These are phyloP conservation scores for Tetranychus urticae DNA, from an alignment of 1,140 invertebrate genomes.

Conservation along the genomic window DNA sequence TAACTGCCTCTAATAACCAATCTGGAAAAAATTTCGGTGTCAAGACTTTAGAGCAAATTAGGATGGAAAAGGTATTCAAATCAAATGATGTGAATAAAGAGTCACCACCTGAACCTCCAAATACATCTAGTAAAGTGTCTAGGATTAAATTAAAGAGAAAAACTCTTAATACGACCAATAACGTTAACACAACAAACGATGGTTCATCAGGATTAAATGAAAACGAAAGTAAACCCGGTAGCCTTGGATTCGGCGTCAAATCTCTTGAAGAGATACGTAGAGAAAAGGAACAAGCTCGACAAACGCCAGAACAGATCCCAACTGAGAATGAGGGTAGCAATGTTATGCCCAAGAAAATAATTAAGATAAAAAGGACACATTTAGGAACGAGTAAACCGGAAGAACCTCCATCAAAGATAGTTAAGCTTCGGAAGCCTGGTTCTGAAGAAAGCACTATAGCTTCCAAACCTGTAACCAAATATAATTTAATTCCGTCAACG, in stretches of 20 bases:
- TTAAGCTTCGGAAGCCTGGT: no score
- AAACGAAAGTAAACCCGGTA: neutral
- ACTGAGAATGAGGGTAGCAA: neutral
- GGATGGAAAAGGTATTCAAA: slow-evolving; percentile 37
- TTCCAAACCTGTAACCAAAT: no score
- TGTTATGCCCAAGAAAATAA: neutral
- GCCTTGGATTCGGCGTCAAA: slow-evolving; percentile 19
- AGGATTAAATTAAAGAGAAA: neutral
- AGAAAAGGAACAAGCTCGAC: slow-evolving; percentile 8
- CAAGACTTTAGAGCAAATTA: slow-evolving; percentile 34
- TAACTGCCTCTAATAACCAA: slow-evolving; percentile 30
- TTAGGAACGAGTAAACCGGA: neutral
- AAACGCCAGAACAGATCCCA: neutral
- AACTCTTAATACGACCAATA: no score
- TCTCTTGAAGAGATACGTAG: slow-evolving; percentile 22
- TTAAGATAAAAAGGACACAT: neutral
- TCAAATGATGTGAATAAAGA: slow-evolving; percentile 26
- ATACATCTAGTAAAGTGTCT: neutral
- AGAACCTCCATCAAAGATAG: no score
- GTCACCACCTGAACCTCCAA: neutral
- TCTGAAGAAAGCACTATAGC: no score
- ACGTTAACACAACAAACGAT: no score
- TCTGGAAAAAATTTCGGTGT: slow-evolving; percentile 4
- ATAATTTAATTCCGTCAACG: no score
- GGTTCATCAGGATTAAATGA: neutral